Conservation (phyloP, 1,140 invertebrate genomes). For the Drosophila rhopaloa region DNA sequence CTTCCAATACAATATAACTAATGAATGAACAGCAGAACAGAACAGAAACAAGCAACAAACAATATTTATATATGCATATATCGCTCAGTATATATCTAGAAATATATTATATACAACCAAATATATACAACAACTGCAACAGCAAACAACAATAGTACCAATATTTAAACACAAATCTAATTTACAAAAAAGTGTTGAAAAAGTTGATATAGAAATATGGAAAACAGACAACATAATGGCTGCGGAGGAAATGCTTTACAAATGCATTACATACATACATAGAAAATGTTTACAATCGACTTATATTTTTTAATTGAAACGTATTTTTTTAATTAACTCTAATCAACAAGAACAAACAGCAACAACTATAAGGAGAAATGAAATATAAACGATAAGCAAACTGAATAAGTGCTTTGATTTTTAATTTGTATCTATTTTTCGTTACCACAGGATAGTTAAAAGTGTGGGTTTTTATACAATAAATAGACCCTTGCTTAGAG, state of each 20-base stretch:
- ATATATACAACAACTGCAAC: slow-evolving; percentile 56
- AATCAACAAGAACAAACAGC: slow-evolving; percentile 21
- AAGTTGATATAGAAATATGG: slow-evolving; percentile 40
- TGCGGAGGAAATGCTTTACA: slow-evolving; percentile 46
- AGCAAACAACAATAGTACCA: slow-evolving; percentile 74
- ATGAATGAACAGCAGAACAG: slow-evolving; percentile 47
- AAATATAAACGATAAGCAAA: slow-evolving; percentile 26
- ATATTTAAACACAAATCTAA: slow-evolving; percentile 64
- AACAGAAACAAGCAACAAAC: slow-evolving; percentile 51
- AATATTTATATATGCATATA: slow-evolving; percentile 72
- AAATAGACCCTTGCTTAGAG: slow-evolving; percentile 14
- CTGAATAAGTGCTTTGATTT: slow-evolving; percentile 13
- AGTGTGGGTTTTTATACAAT: slow-evolving; percentile 30
- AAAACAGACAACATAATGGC: slow-evolving; percentile 38
- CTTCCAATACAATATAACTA: slow-evolving; percentile 82
- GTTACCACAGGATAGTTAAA: slow-evolving; percentile 10
- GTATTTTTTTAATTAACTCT: slow-evolving; percentile 46
- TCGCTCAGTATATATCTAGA: slow-evolving; percentile 47
- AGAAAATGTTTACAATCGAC: slow-evolving; percentile 54
- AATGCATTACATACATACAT: slow-evolving; percentile 46
- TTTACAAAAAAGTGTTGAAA: slow-evolving; percentile 48
- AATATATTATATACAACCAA: slow-evolving; percentile 51
- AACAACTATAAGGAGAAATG: slow-evolving; percentile 35
- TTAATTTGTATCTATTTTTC: slow-evolving; percentile 14
- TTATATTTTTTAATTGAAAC: slow-evolving; percentile 59